A percentile compares a stretch with the other conserved stretches of the same genome.
Evolutionary conservation across 1,140 invertebrate genomes (phyloP).

Genomic region (Scaptomyza graminum): DNA sequence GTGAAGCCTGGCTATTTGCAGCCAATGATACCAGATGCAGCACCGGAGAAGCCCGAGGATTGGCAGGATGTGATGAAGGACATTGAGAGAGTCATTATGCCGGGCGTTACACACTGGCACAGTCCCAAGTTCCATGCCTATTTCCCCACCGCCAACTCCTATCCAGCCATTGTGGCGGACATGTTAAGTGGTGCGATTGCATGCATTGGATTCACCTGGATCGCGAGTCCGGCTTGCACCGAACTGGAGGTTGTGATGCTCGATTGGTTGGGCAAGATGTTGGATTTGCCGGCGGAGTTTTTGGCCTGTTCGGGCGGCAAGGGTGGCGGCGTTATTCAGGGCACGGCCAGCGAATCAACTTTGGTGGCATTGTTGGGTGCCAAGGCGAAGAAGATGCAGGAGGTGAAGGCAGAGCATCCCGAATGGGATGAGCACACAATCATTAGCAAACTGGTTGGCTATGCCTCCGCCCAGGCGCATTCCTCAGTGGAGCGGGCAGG

Average conservation of each 20-base stretch:
- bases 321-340: slow-evolving; percentile 96
- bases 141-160: slow-evolving; percentile 98
- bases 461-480: slow-evolving; percentile 95
- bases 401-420: slow-evolving; percentile 89
- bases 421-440: slow-evolving; percentile 93
- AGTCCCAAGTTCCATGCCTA: slow-evolving; percentile 99
- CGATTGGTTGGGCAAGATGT: slow-evolving; percentile 98
- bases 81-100: slow-evolving; percentile 97
- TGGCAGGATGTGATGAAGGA: slow-evolving; percentile 96
- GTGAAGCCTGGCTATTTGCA: slow-evolving; percentile 94
- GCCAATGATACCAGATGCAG: slow-evolving; percentile 91
- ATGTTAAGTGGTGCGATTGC: slow-evolving; percentile 97
- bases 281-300: slow-evolving; percentile 95
- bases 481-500: slow-evolving; percentile 97
- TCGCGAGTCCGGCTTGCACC: slow-evolving; percentile 97
- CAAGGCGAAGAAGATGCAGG: slow-evolving; percentile 90
- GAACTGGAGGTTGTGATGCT: slow-evolving; percentile 98
- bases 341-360: slow-evolving; percentile 94
- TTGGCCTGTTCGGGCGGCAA: slow-evolving; percentile 91
- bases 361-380: slow-evolving; percentile 95
- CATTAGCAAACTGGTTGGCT: slow-evolving; percentile 94
- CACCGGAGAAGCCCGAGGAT: slow-evolving; percentile 91
- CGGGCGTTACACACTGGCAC: slow-evolving; percentile 98
- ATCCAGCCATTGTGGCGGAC: slow-evolving; percentile 92
- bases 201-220: slow-evolving; percentile 95